These are phyloP conservation scores for Chionoecetes opilio DNA, from an alignment of 1,140 invertebrate species.

Conservation along the genomic window DNA sequence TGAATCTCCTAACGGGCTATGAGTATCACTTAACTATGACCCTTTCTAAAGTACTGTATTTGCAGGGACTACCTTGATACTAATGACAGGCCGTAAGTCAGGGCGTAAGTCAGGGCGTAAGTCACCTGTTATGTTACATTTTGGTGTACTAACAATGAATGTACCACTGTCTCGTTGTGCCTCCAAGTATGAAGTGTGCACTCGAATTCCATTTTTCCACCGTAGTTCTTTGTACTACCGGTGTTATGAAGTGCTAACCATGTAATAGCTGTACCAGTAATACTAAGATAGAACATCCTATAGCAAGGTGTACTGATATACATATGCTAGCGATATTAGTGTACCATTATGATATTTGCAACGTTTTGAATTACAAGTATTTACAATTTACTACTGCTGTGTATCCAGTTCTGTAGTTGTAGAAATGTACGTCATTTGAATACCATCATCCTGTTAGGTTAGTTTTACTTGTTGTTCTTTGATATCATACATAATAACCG, in stretches of 20 bases:
- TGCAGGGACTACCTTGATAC: slow-evolving; percentile 16
- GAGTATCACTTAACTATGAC: background rate
- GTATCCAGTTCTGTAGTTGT: background rate
- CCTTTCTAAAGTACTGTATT: background rate
- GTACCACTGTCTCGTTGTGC: slow-evolving; percentile 8
- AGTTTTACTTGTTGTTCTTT: slow-evolving; percentile 1
- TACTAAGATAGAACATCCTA: background rate
- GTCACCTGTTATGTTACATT: background rate
- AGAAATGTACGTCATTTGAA: background rate
- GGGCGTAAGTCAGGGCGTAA: too few species aligned
- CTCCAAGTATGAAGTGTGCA: slow-evolving; percentile 3
- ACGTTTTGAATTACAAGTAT: slow-evolving; percentile 20
- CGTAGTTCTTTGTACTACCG: background rate
- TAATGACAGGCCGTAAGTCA: background rate
- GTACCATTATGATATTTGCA: slow-evolving; percentile 17
- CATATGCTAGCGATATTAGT: slow-evolving; percentile 17
- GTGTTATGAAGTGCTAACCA: background rate
- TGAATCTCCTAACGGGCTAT: background rate
- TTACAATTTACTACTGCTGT: background rate
- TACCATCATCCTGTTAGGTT: slow-evolving; percentile 19
- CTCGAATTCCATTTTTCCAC: slow-evolving; percentile 12
- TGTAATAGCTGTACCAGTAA: background rate
- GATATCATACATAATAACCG: slow-evolving; percentile 12
- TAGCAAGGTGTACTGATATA: background rate
- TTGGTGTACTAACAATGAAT: background rate